A percentile compares a stretch with the other conserved stretches of the same genome.
These are phyloP conservation scores for Drosophila infuscata DNA, from an alignment of 2,888 invertebrate species.

Conservation along the genomic window DNA sequence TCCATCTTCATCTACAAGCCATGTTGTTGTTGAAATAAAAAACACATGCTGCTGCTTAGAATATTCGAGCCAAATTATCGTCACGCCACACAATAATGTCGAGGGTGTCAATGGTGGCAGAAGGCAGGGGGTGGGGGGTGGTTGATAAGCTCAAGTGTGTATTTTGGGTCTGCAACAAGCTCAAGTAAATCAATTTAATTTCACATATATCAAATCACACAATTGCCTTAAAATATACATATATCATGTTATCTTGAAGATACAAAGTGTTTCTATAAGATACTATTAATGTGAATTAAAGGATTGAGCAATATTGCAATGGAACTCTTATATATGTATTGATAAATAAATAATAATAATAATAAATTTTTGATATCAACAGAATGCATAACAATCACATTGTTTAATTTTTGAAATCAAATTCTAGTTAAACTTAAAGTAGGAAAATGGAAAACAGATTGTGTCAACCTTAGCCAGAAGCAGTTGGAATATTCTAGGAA, in stretches of 20 bases:
- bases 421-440: background rate
- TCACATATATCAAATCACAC: constrained; percentile 12
- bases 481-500: background rate
- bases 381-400: no score
- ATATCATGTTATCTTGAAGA: background rate
- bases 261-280: background rate
- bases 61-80: constrained; percentile 18
- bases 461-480: background rate
- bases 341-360: background rate
- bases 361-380: no score
- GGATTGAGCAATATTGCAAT: background rate
- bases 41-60: constrained; percentile 66
- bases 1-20: background rate
- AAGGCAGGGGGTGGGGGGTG: background rate
- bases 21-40: constrained; percentile 45
- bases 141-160: constrained; percentile 32
- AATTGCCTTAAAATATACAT: background rate
- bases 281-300: background rate
- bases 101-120: background rate
- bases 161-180: constrained; percentile 18
- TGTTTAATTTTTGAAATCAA: background rate
- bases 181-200: constrained; percentile 8
- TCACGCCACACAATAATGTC: constrained; percentile 2
- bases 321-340: background rate
- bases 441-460: background rate